These are phyloP conservation scores for Prinia subflava DNA, from an alignment of 2,113 vertebrate species.

Conservation along the genomic window DNA sequence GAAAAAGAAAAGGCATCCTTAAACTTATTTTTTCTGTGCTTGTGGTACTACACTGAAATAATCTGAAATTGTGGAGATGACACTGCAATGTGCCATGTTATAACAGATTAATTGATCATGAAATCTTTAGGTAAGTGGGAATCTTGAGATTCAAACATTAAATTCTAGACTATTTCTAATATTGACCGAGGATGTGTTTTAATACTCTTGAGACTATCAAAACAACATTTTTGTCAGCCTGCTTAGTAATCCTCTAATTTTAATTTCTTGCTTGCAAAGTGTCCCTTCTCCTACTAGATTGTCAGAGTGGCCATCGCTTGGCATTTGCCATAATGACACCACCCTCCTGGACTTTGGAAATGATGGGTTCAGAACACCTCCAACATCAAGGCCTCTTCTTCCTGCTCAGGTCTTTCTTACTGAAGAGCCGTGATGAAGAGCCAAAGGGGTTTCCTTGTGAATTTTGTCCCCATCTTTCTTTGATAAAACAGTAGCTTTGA, in stretches of 20 bases:
- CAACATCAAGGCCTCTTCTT: background rate
- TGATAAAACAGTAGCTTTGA: background rate
- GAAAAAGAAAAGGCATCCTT: background rate
- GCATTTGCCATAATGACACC: background rate
- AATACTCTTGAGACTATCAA: background rate
- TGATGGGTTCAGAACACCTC: background rate
- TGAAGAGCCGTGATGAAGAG: rapidly evolving
- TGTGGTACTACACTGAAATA: background rate
- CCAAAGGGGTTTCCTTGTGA: background rate
- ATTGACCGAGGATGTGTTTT: background rate
- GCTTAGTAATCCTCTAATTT: background rate
- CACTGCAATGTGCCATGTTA: background rate
- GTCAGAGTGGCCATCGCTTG: background rate
- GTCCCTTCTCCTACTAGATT: background rate
- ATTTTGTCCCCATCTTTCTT: background rate
- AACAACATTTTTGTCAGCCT: background rate
- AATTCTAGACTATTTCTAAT: background rate
- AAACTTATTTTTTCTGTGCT: background rate
- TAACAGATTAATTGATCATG: background rate
- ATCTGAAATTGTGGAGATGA: background rate
- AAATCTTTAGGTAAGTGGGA: background rate
- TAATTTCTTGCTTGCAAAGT: background rate
- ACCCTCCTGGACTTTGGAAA: background rate
- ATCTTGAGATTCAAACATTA: background rate
- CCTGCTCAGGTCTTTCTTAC: background rate